Base-by-base conservation (phyloP, 2,888 invertebrate genomes). In the Apotomis turbidana region DNA sequence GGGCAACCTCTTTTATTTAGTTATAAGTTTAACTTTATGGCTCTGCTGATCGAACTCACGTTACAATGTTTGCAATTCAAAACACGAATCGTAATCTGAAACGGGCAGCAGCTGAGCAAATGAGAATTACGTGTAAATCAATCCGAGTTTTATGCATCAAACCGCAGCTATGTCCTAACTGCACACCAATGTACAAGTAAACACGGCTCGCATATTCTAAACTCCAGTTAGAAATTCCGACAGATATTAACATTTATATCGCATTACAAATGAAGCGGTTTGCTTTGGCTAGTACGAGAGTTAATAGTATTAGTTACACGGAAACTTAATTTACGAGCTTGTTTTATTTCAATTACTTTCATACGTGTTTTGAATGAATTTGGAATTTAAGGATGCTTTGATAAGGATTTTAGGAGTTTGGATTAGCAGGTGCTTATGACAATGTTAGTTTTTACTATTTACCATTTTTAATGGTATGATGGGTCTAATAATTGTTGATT, bases 111-210 rank as follows among this genome's bases (percentile, higher is more conserved):
- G 78, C 72, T 75, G 78, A 72, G 76, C 75, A 77, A 81, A 76
- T 78, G 79, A 76, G 80, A 82, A 81, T 82, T 81, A 79, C 81
- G 27, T 51, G 51, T 70, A 80, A 83, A 83, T 83, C 79, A 80
- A 82, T 81, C 78, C 74, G 75, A 78, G 67, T 75, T 77, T 79
- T 77, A 79, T 82, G 78, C 71, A 76, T 79, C 77, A 77, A 75
- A 77, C 77, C 77, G 75, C 71, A 75, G 76, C 66, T 73, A 71
- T 68, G 75, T 74, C 71, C 73, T 62, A 49, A 44, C 44, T 54
- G 64, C 66, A 66, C 66, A 44, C 55, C 38, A 55, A 49, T n/a
- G 12, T 67, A 51, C 46, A 57, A 51, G 46, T 61, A 60, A 12
- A 55, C 36, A 27, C 52, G 44, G 57, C 69, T 69, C 41, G 74